Evolutionary conservation across 2,888 invertebrate genomes (phyloP), one percentile per base, ranked within the genome.

Genomic region (Xylota sylvarum): DNA sequence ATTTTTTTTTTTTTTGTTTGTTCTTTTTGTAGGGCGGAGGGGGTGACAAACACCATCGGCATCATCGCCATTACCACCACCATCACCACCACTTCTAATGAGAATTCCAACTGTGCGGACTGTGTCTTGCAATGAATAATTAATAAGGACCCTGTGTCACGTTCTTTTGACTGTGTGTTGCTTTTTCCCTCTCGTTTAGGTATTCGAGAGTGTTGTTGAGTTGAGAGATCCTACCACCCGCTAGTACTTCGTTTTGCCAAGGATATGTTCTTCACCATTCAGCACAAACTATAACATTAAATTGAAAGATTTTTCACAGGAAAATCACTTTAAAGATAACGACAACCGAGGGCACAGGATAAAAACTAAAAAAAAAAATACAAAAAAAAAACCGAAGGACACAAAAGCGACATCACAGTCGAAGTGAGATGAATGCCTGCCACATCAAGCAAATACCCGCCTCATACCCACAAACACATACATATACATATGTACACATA

Each of bases 91-190:
- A 23, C 58, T 55, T 74, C 56, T 70, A 70, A 85, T 80, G 48
- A 72, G 65, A 72, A 76, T 76, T 76, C 70, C 72, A 72, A 76
- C 70, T 56, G 56, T 76, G 55, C 40, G 58, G 65, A 76, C 64
- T 60, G 85, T 76, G 85, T 76, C 76, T 76, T 85, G 70, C 74
- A 72, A 85, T 85, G 85, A 81, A 85, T 85, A 85, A 81, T 85
- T 85, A 81, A 85, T 81, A 77, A 65, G 52, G 50, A 30, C 69
- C 60, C 65, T 65, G 65, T 72, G 72, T 79, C 79, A 79, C 70
- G 72, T 79, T 64, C 35, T 12, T 52, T 60, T 67, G 40, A 32
- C 10, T 70, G 58, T 52, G 46, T 50, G 27, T 27, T 46, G 10
- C 2, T 48, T n/a, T 64, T 40, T 4, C 14, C 35, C 19, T 23